Evolutionary conservation across 2,797 vertebrate genomes (phyloP).

Genomic region (Enteromius viviparus): DNA sequence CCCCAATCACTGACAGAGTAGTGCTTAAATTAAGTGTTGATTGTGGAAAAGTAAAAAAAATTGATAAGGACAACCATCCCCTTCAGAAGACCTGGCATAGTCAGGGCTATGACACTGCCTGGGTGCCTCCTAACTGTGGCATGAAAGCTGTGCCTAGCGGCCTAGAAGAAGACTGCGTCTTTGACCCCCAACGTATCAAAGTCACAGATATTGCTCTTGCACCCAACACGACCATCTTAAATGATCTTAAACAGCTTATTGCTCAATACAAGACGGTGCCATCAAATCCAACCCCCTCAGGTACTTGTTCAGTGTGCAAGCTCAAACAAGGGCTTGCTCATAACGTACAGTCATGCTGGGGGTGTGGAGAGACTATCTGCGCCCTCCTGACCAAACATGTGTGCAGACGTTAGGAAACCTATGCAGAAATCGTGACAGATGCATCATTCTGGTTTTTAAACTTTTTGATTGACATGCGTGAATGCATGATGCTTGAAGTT

Average conservation of each 20-base stretch:
- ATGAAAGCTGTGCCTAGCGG: slow-evolving; percentile 74
- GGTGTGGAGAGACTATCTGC: slow-evolving; percentile 58
- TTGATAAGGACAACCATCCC: slow-evolving; percentile 73
- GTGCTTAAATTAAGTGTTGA: slow-evolving; percentile 67
- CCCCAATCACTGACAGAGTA: slow-evolving; percentile 52
- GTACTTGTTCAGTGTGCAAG: slow-evolving; percentile 68
- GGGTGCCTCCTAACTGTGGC: slow-evolving; percentile 77
- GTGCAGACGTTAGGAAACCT: slow-evolving; percentile 4
- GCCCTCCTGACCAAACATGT: slow-evolving; percentile 56
- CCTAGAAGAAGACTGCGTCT: slow-evolving; percentile 76
- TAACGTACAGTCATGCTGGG: slow-evolving; percentile 58
- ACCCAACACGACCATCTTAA: slow-evolving; percentile 33
- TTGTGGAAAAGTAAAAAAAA: slow-evolving; percentile 71
- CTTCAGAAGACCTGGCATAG: slow-evolving; percentile 72
- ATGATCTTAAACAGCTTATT: slow-evolving; percentile 66
- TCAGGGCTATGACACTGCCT: slow-evolving; percentile 74
- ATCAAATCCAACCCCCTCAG: background rate
- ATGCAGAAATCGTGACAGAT: background rate
- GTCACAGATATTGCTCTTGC: slow-evolving; percentile 66
- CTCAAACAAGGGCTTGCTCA: slow-evolving; percentile 54
- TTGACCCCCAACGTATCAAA: slow-evolving; percentile 70
- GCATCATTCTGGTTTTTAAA: background rate
- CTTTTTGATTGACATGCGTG: background rate
- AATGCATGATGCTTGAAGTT: background rate
- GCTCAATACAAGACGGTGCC: background rate